phyloP scores from a whole-genome alignment of 2,797 vertebrate genomes.

The Pseudotriccus pelzelni region DNA sequence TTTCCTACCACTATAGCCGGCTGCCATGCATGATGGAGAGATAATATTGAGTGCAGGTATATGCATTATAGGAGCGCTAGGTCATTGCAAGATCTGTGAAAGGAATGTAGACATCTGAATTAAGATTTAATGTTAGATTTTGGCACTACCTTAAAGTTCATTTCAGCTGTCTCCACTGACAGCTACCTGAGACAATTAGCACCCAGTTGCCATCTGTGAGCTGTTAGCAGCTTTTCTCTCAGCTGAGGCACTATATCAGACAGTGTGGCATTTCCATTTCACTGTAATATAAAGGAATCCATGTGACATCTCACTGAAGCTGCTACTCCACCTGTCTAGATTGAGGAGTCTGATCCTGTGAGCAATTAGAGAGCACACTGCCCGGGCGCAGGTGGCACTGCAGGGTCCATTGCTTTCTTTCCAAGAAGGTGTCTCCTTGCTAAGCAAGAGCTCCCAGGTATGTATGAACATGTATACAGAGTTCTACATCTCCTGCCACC shows the following conservation, averaged over 20 bases:
- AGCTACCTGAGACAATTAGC: neutral
- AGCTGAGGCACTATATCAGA: neutral
- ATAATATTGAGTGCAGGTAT: neutral
- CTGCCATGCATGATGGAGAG: neutral
- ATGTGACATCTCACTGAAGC: neutral
- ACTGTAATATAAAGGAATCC: neutral
- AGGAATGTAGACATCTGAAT: neutral
- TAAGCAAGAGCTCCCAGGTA: neutral
- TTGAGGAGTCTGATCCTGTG: neutral
- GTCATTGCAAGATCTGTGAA: neutral
- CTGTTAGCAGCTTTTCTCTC: neutral
- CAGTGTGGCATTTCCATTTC: neutral
- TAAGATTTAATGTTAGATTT: neutral
- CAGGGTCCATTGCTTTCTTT: neutral
- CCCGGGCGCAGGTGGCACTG: neutral
- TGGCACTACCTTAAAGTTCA: neutral
- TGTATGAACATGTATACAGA: neutral
- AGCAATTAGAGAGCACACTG: neutral
- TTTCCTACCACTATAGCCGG: fast-evolving
- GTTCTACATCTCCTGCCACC: neutral
- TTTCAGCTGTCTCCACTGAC: neutral
- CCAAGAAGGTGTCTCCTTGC: neutral
- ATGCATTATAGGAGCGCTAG: neutral
- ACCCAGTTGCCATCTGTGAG: neutral
- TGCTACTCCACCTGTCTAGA: neutral